These are phyloP conservation scores for Tortrix viridana DNA, from an alignment of 2,888 invertebrate species.

Conservation along the genomic window DNA sequence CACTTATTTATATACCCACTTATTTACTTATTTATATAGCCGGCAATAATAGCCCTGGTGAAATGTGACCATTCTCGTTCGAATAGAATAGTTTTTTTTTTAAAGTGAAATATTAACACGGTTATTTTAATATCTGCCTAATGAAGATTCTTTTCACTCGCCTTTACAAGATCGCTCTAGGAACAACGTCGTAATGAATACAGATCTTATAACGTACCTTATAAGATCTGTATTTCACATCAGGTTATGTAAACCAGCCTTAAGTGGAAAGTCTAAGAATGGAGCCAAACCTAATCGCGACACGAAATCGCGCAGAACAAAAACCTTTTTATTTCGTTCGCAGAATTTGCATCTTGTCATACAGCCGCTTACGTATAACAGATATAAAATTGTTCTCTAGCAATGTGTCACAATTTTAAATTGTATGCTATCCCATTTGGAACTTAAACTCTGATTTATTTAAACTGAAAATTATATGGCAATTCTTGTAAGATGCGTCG, in stretches of 20 bases:
- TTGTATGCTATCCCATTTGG: not conserved
- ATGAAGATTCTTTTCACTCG: too few species aligned
- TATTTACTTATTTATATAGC: too few species aligned
- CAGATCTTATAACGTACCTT: too few species aligned
- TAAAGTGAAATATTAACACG: too few species aligned
- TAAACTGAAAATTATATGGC: not conserved
- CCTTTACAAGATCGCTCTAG: too few species aligned
- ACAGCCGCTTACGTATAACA: not conserved
- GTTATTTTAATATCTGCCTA: too few species aligned
- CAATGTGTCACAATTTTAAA: not conserved
- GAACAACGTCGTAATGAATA: too few species aligned
- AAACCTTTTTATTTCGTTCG: constrained; percentile 18
- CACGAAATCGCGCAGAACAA: constrained; percentile 9
- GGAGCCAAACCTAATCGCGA: not conserved
- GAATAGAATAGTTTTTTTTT: too few species aligned
- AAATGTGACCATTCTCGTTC: too few species aligned
- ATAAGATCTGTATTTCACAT: not conserved
- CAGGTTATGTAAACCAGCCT: not conserved
- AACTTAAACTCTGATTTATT: not conserved
- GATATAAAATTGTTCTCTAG: not conserved
- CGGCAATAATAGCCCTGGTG: too few species aligned
- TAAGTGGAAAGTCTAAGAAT: constrained; percentile 7
- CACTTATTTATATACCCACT: too few species aligned
- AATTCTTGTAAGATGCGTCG: not conserved
- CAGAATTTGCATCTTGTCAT: constrained; percentile 13